Evolutionary conservation across 64 coral and sea anemone species (phyloP).

Genomic region (Montipora foliosa): DNA sequence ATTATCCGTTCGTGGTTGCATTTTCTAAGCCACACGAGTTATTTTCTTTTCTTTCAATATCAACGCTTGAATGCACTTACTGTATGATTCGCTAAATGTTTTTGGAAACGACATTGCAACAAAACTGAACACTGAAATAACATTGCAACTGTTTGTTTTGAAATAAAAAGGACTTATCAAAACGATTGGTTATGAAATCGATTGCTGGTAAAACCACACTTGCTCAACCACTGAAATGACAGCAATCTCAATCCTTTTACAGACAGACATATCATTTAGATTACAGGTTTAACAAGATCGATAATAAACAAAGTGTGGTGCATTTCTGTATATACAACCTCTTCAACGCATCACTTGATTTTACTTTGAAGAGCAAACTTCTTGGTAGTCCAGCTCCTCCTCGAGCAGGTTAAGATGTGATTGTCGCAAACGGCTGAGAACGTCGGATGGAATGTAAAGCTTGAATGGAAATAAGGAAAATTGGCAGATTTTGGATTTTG

Average conservation of each 20-base stretch:
- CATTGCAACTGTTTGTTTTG: neutral
- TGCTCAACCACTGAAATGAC: constrained; percentile 14
- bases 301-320: neutral
- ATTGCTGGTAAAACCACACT: constrained; percentile 29
- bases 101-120: constrained; percentile 18
- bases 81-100: constrained; percentile 25
- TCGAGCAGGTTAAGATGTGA: neutral
- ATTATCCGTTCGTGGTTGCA: too few relatives aligned
- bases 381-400: too few relatives aligned
- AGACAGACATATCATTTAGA: constrained; percentile 22
- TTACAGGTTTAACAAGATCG: constrained; percentile 6
- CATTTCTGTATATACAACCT: too few relatives aligned
- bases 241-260: constrained; percentile 21
- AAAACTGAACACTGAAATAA: constrained; percentile 29
- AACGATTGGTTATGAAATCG: constrained; percentile 11
- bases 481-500: too few relatives aligned
- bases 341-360: too few relatives aligned
- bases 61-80: neutral
- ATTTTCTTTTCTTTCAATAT: constrained; percentile 22
- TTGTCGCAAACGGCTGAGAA: constrained; percentile 31
- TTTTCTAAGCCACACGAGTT: constrained; percentile 22
- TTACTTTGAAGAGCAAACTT: too few relatives aligned
- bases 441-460: constrained; percentile 30
- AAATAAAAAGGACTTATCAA: constrained; percentile 10
- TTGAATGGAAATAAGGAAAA: constrained; percentile 64